phyloP scores from a whole-genome alignment of 2,888 invertebrate genomes.

The Lathronympha strigana region DNA sequence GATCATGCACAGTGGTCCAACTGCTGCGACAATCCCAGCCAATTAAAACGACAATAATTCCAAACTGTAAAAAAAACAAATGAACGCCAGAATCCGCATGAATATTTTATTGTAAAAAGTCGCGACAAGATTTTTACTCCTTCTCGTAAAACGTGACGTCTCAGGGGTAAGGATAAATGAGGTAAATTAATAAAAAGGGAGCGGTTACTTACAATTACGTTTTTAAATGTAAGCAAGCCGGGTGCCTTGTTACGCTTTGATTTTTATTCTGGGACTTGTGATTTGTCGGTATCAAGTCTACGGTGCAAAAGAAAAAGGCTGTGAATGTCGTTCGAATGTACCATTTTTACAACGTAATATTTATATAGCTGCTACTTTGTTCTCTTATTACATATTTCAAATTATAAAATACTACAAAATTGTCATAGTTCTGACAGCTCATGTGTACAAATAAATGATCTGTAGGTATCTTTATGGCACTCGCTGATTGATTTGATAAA shows the following conservation, averaged over 20 bases:
- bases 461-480: too few relatives aligned
- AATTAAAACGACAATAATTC: slow-evolving; percentile 46
- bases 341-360: neutral
- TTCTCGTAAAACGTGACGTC: slow-evolving; percentile 63
- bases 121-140: slow-evolving; percentile 54
- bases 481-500: too few relatives aligned
- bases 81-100: slow-evolving; percentile 59
- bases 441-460: too few relatives aligned
- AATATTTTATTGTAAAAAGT: slow-evolving; percentile 70
- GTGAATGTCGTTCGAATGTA: slow-evolving; percentile 41
- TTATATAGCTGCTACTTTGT: neutral
- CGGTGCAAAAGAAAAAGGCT: slow-evolving; percentile 46
- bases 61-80: slow-evolving; percentile 55
- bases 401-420: too few relatives aligned
- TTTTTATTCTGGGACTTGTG: slow-evolving; percentile 81
- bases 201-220: slow-evolving; percentile 83
- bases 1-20: neutral
- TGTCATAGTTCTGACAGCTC: too few relatives aligned
- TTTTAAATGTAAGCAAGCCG: slow-evolving; percentile 82
- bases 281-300: slow-evolving; percentile 64
- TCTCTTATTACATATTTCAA: too few relatives aligned
- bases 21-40: neutral
- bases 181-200: slow-evolving; percentile 81
- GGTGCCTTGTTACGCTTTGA: slow-evolving; percentile 75
- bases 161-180: slow-evolving; percentile 73